Base-by-base conservation (phyloP, 2,888 invertebrate species). In the Siphonodentalium dalli region DNA sequence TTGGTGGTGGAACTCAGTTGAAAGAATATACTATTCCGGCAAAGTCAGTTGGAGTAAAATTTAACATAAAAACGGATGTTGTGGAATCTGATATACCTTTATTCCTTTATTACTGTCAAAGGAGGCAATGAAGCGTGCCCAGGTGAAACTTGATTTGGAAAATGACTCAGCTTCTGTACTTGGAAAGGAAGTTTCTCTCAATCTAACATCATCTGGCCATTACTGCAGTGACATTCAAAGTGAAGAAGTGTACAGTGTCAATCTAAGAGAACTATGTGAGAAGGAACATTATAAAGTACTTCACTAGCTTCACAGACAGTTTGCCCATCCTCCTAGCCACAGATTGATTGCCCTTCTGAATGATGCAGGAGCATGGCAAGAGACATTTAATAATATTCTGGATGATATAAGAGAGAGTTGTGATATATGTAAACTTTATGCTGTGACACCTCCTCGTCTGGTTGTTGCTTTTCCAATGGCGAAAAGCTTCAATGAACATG, bases 201-300 rank as follows among this genome's bases (percentile, higher is more conserved):
- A 55, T 43, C 9, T 57, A 3, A 60, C 60, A 33, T 33, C 51
- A n/a, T 61, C 61, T 7, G 62, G 53, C 1, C 53, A 60, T 15
- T 60, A 55, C 20, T 56, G 52, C 31, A 46, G 34, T n/a, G 38
- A 31, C 1, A 42, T 42, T 7, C 28, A 28, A 5, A 27, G 28
- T 9, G 28, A 5, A 45, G 23, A 21, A 4, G 26, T 35, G 15
- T 35, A 23, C 20, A 7, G 24, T 21, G 41, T 43, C 21, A 20
- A 42, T 13, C 27, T 21, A 3, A 23, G 33, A 7, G 37, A 37
- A 11, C 13, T 48, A 33, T 21, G 15, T 26, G 11, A 6, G 5
- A 27, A 43, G n/a, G 33, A 42, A 13, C 42, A 23, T 13, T 26
- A 33, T 5, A 35, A 31, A 15, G 21, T 15, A 20, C 28, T 50